A percentile compares a stretch with the other conserved stretches of the same genome.
phyloP scores from a whole-genome alignment of 2,888 invertebrate species.

The Tupiocoris notatus region DNA sequence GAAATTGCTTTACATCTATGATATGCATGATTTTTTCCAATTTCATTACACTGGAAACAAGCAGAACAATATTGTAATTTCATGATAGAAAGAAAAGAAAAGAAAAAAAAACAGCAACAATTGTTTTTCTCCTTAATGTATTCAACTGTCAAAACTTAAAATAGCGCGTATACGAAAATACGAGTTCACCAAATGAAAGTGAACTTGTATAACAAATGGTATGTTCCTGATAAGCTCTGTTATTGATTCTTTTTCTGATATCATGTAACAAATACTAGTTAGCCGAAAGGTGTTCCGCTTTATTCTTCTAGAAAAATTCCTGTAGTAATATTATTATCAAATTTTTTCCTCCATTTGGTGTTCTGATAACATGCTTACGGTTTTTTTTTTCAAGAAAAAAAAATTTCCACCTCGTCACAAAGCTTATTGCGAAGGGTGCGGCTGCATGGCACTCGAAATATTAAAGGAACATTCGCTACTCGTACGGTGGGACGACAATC shows the following conservation, averaged over 20 bases:
- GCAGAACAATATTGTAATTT: constrained; percentile 27
- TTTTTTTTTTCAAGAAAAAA: neutral
- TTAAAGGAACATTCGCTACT: constrained; percentile 18
- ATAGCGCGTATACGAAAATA: constrained; percentile 9
- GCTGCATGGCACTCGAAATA: neutral
- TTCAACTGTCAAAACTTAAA: neutral
- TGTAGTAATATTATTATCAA: neutral
- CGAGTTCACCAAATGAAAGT: neutral
- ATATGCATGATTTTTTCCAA: constrained; percentile 32
- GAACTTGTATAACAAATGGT: neutral
- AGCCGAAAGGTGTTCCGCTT: neutral
- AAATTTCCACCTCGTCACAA: neutral
- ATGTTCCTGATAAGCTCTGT: neutral
- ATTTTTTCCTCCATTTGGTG: neutral
- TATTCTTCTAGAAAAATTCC: neutral
- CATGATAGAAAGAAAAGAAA: too few relatives aligned
- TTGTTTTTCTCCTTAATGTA: too few relatives aligned
- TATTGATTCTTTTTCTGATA: neutral
- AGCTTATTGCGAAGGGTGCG: neutral
- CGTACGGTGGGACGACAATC: constrained; percentile 16
- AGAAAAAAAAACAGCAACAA: constrained; percentile 4
- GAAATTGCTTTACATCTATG: constrained; percentile 32
- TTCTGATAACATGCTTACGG: neutral
- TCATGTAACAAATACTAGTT: neutral
- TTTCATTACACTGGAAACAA: constrained; percentile 31